A percentile compares a stretch with the other conserved stretches of the same genome.
phyloP scores from a whole-genome alignment of 23 tunicate genomes.

The Halocynthia aurantium region DNA sequence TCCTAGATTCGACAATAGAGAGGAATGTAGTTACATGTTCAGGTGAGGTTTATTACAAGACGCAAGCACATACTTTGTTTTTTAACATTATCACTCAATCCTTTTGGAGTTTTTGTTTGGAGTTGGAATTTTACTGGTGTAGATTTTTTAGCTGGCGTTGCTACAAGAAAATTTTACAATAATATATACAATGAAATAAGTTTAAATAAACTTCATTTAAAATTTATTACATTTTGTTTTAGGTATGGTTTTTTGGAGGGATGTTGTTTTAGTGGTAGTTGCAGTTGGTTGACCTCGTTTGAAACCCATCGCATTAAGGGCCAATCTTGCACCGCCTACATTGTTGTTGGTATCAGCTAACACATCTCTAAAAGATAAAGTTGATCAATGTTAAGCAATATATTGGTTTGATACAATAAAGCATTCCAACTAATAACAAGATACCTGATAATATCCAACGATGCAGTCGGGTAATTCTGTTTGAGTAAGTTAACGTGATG shows the following conservation, averaged over 20 bases:
- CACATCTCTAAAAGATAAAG: not conserved
- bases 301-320: conserved; percentile 2
- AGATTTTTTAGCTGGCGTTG: not conserved
- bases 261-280: not conserved
- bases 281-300: not conserved
- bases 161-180: too few relatives aligned
- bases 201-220: too few relatives aligned
- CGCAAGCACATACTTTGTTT: conserved; percentile 1
- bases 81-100: not conserved
- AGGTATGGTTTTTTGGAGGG: not conserved
- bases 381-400: too few relatives aligned
- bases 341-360: not conserved
- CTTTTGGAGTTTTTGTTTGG: not conserved
- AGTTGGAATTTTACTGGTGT: not conserved
- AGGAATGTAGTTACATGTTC: not conserved
- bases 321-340: not conserved
- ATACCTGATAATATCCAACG: conserved; percentile 14
- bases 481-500: not conserved
- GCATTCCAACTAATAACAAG: too few relatives aligned
- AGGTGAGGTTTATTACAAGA: not conserved
- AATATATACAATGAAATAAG: too few relatives aligned
- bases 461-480: conserved; percentile 5
- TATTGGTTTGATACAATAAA: too few relatives aligned
- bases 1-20: not conserved
- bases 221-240: not conserved